Percentiles rank a stretch among this genome's conserved stretches.
Evolutionary conservation across 2,113 vertebrate species (phyloP).

Genomic region (Danionella cerebrum): DNA sequence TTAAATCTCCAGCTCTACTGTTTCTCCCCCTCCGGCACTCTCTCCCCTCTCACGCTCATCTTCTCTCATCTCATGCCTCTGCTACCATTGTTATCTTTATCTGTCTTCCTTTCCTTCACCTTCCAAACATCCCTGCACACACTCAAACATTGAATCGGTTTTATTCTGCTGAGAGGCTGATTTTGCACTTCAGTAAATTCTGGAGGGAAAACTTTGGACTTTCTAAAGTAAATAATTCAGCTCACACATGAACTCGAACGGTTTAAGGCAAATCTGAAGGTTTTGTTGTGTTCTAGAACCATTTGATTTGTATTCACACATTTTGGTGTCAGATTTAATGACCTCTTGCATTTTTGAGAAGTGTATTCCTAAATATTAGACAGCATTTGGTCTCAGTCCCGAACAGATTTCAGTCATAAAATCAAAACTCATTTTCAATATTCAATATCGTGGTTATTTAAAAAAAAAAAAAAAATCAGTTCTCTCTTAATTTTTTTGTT

Average conservation of each 20-base stretch:
- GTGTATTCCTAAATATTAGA: not conserved
- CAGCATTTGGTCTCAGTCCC: too few relatives aligned
- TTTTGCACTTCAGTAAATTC: not conserved
- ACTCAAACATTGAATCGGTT: not conserved
- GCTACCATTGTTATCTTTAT: conserved; percentile 15
- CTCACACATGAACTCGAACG: not conserved
- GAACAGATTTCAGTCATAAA: too few relatives aligned
- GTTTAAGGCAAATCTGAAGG: not conserved
- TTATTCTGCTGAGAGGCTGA: not conserved
- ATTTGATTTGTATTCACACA: not conserved
- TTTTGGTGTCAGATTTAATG: not conserved
- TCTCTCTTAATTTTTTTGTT: too few relatives aligned
- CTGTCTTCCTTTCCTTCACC: not conserved
- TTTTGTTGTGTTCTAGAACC: not conserved
- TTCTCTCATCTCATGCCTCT: conserved; percentile 5
- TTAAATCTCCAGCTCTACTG: not conserved
- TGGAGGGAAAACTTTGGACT: not conserved
- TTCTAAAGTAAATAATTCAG: not conserved
- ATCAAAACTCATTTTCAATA: too few relatives aligned
- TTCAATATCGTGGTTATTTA: too few relatives aligned
- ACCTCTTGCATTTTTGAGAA: not conserved
- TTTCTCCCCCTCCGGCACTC: not conserved
- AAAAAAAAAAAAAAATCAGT: too few relatives aligned
- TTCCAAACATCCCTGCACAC: not conserved
- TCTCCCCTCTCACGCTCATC: not conserved